Base-by-base conservation (phyloP, 2,797 vertebrate genomes). In the Micropoecilia bifurca region DNA sequence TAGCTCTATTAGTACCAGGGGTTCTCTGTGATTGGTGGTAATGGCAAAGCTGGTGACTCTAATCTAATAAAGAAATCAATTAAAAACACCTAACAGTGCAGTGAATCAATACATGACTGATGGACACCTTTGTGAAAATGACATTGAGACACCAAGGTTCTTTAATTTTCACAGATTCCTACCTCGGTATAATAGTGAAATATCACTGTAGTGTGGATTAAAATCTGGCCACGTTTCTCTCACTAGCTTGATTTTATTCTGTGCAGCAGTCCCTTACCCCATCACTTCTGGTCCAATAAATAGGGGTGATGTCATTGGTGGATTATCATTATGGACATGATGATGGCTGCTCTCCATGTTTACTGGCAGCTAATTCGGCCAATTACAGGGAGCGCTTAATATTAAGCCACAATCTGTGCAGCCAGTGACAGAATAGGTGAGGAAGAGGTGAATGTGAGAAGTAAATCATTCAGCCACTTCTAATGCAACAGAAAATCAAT, bases 341-440 rank as follows among this genome's bases (percentile, higher is more conserved):
- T 69, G 66, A 71, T 71, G 68, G 41, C 41, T 45, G 5, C 41
- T 45, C 41, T 71, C 68, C 68, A 28, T 71, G 68, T 71, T 71
- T 71, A 71, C 0, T 13, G 68, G 12, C 13, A 28, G 41, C 41
- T 71, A 71, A 68, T 41, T 41, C 22, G 20, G 22, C 36, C 36
- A 68, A 45, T 71, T 71, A 71, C 22, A n/a, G 68, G 12, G 22
- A 71, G 13, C 5, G 12, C 68, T 45, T 41, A 71, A 45, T 71
- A 45, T 71, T 71, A 71, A 43, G 41, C 68, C 68, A 8, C 39
- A 71, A 28, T 45, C 68, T 71, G 39, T n/a, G 22, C 25, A 43
- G 22, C 41, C 22, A 25, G 10, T 25, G 10, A 71, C 22, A 14
- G 68, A n/a, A 16, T n/a, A 71, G 41, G 22, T 14, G 41, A 14